Evolutionary conservation across 2,797 vertebrate species (phyloP).

Genomic region (Harpagifer antarcticus): DNA sequence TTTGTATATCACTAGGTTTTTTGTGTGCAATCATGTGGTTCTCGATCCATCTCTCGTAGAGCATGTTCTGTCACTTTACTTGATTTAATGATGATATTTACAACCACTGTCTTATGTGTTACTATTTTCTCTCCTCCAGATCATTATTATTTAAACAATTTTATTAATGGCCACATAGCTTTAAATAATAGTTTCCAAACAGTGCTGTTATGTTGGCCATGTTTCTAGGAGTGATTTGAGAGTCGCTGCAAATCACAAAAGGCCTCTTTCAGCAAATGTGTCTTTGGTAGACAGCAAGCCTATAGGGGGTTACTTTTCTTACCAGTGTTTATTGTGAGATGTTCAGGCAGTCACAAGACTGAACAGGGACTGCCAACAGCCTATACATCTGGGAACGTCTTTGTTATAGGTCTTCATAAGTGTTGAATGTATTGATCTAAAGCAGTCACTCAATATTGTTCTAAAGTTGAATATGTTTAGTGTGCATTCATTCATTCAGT

Average conservation of each 20-base stretch:
- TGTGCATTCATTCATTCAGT: neutral
- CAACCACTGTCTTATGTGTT: neutral
- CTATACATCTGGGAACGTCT: slow-evolving; percentile 8
- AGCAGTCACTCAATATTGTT: neutral
- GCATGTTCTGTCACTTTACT: neutral
- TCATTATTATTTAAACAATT: neutral
- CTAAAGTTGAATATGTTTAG: neutral
- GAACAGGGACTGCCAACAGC: slow-evolving; percentile 16
- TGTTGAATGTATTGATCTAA: slow-evolving; percentile 3
- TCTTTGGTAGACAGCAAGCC: slow-evolving; percentile 13
- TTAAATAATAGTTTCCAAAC: neutral
- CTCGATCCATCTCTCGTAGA: neutral
- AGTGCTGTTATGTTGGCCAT: neutral
- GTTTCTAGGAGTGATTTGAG: slow-evolving; percentile 27
- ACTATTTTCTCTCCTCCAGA: neutral
- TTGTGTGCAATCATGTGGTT: slow-evolving; percentile 5
- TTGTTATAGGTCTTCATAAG: slow-evolving; percentile 10
- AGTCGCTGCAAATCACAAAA: slow-evolving; percentile 24
- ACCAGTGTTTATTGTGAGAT: slow-evolving; percentile 49
- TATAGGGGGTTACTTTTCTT: slow-evolving; percentile 33
- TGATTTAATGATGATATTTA: neutral
- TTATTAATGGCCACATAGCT: neutral
- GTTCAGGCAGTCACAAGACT: slow-evolving; percentile 49
- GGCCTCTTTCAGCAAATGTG: slow-evolving; percentile 36
- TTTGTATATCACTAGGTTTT: slow-evolving; percentile 22